Evolutionary conservation across 2,888 invertebrate species (phyloP), one percentile per base, ranked within the genome.

Genomic region (Alloscopus bannaensis): DNA sequence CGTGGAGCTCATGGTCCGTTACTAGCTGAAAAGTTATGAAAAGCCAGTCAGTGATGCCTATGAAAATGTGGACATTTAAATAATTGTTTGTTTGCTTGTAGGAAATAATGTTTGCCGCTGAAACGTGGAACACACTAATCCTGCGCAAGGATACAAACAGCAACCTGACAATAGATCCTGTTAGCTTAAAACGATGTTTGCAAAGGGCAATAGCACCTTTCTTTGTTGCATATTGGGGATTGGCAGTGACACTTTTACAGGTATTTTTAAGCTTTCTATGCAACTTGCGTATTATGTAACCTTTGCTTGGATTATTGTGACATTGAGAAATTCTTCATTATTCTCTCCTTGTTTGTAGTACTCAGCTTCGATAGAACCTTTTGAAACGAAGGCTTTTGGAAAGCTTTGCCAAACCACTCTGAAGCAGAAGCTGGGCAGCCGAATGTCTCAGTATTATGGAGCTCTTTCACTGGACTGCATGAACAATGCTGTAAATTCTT

Each of bases 381-480:
- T 55, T 50, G 83, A 82, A 71, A 70, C 80, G 26, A 85, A 85
- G 59, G 69, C 81, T 13, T 75, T 84, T 64, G 83, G 84, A 28
- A 83, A 83, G 59, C 55, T 80, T 72, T 80, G 79, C 47, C 85
- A 85, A 72, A 73, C 78, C 29, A 82, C 72, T 59, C 50, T 85
- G 64, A 75, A 66, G 31, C 80, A 83, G n/a, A 69, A 81, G 31
- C 69, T 85, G 40, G 76, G 77, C 47, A 69, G 62, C 40, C 55
- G 69, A 55, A 24, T 84, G 18, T 75, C 79, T n/a, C 81, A 68
- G n/a, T 80, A 84, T 40, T 85, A 81, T 66, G 85, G 85, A 31
- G 81, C 92, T 84, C 90, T 95, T 76, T 93, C 93, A 47, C 89
- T 95, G 83, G 94, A 95, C 83, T 86, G 89, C n/a, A 82, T 86